Percentiles rank a stretch among this genome's conserved stretches.
These are phyloP conservation scores for Xiphophorus couchianus DNA, from an alignment of 2,113 vertebrate species.

Conservation along the genomic window DNA sequence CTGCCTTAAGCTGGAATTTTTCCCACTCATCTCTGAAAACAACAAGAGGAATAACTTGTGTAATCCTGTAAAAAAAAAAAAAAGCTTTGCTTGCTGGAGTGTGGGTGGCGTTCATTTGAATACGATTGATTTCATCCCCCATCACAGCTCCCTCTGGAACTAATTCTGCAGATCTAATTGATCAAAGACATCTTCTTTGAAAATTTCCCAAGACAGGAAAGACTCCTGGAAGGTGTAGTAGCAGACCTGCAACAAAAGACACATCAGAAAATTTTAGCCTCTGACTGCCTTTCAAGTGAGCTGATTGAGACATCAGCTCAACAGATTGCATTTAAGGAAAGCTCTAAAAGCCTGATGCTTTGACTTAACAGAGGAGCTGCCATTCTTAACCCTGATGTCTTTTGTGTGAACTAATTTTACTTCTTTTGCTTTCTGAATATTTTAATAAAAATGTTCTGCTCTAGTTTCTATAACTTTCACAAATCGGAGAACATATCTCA, in stretches of 20 bases:
- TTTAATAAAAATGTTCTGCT: neutral
- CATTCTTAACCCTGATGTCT: slow-evolving; percentile 15
- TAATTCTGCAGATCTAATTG: slow-evolving; percentile 67
- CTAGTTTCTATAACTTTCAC: slow-evolving; percentile 17
- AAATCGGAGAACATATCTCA: slow-evolving; percentile 26
- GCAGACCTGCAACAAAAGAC: slow-evolving; percentile 52
- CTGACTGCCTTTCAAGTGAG: slow-evolving; percentile 33
- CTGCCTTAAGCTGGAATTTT: slow-evolving; percentile 41
- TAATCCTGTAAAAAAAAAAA: slow-evolving; percentile 50
- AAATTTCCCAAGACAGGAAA: slow-evolving; percentile 58
- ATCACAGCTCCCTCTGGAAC: slow-evolving; percentile 48
- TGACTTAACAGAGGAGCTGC: slow-evolving; percentile 7
- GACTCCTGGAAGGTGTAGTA: slow-evolving; percentile 32
- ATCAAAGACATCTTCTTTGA: slow-evolving; percentile 55
- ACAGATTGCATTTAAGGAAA: slow-evolving; percentile 5
- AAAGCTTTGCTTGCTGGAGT: slow-evolving; percentile 31
- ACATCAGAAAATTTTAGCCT: slow-evolving; percentile 29
- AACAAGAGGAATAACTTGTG: slow-evolving; percentile 64
- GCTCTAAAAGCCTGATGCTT: slow-evolving; percentile 6
- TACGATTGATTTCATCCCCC: slow-evolving; percentile 66
- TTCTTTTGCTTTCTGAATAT: slow-evolving; percentile 6
- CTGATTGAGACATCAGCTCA: slow-evolving; percentile 47
- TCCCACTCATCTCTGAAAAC: slow-evolving; percentile 46
- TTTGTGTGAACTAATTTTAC: slow-evolving; percentile 16
- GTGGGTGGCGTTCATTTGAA: slow-evolving; percentile 66